Conservation (phyloP, 2,888 invertebrate genomes). For the Neocrepidodera transversa region DNA sequence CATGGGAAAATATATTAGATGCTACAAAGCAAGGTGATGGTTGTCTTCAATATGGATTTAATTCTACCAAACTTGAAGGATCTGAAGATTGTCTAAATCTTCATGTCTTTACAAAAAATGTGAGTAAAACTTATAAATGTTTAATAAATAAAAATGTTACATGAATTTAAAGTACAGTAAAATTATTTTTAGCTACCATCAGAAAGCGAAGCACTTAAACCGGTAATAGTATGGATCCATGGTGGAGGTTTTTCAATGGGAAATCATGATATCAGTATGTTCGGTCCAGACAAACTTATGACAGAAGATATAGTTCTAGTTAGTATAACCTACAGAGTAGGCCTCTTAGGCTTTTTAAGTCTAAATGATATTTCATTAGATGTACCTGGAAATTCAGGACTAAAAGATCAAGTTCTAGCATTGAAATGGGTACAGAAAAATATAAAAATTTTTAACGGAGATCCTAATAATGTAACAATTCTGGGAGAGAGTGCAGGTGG, state of each 20-base stretch:
- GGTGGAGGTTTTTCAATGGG: constrained; percentile 36
- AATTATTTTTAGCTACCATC: constrained; percentile 31
- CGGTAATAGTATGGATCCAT: constrained; percentile 57
- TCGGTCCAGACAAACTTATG: constrained; percentile 34
- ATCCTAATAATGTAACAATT: constrained; percentile 59
- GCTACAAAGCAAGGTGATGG: constrained; percentile 40
- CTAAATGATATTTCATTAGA: constrained; percentile 56
- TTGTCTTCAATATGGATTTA: constrained; percentile 26
- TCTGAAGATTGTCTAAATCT: constrained; percentile 29
- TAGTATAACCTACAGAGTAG: constrained; percentile 38
- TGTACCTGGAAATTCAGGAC: constrained; percentile 60
- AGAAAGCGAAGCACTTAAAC: constrained; percentile 40
- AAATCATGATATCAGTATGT: constrained; percentile 24
- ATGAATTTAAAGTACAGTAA: too few species aligned
- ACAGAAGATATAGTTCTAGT: constrained; percentile 37
- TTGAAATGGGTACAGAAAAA: constrained; percentile 62
- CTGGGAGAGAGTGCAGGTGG: constrained; percentile 64
- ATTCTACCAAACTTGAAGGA: constrained; percentile 1
- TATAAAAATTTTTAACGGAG: constrained; percentile 59
- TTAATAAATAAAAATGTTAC: too few species aligned
- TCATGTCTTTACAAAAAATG: constrained; percentile 23
- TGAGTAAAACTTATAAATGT: too few species aligned
- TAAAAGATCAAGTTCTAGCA: constrained; percentile 62
- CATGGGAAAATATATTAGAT: constrained; percentile 44
- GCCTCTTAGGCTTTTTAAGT: constrained; percentile 54